Base-by-base conservation (phyloP, 1,140 invertebrate species). In the Magallana angulata region DNA sequence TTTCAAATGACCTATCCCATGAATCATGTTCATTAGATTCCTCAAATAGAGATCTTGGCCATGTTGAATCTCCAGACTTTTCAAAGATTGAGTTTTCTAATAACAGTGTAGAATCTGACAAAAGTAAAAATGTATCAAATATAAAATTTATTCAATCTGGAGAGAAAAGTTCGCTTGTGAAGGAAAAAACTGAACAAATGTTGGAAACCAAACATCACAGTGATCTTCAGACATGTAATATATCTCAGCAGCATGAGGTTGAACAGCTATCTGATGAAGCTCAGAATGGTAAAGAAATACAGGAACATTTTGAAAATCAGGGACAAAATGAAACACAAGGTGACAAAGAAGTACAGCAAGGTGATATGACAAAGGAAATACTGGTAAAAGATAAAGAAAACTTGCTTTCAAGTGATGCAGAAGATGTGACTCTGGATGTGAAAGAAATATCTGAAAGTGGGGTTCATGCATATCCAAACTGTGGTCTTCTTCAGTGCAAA, bases 401-500 rank as follows among this genome's bases (percentile, higher is more conserved):
- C 36, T 56, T 30, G 36, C 68, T 36, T 76, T 12, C 68, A 12
- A 76, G 68, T 76, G 68, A 24, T 76, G 68, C 24, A 30, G 68
- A 76, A 30, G 68, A 76, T 30, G 68, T 76, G 24, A 57, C 56
- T 57, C 36, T 57, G 16, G 14, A 16, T 82, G 81, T 82, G 81
- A 57, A 82, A 58, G 81, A 82, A 82, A 57, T 82, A 82, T 57
- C 81, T 82, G 57, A 58, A 16, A 82, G 18, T 57, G 48, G 57
- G n/a, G 56, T 82, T 82, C 11, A 57, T 11, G n/a, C 57, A 57
- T 57, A 57, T 56, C 48, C 48, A 18, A 82, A 57, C 57, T 84
- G 82, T 62, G 18, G 57, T 62, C 30, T 84, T 36, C 57, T 58
- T 36, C 82, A 84, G 82, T 84, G 82, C 59, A 84, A 84, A 84